Evolutionary conservation across 2,113 vertebrate genomes (phyloP), one percentile per base, ranked within the genome.

Genomic region (Epinephelus fuscoguttatus): DNA sequence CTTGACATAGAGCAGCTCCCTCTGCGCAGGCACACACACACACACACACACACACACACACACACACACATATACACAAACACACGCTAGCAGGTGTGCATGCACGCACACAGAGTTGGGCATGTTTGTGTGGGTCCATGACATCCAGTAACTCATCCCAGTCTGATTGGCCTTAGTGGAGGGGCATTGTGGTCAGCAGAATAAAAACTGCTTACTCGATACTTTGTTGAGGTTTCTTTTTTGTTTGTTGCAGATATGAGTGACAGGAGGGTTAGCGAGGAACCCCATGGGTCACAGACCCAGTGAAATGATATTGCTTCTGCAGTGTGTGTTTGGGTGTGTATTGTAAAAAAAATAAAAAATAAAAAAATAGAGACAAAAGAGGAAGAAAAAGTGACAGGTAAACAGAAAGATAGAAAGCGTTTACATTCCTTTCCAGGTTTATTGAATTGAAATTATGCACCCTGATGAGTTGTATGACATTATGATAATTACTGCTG

Each of bases 161-260:
- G 71, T 85, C 80, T 85, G 86, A 89, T 74, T 88, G 89, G 88
- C 76, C 67, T 50, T 59, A 78, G 88, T 82, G 78, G 77, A 73
- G 83, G 76, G 83, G 76, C 72, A 81, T 82, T 84, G 83, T 93
- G 90, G 86, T 95, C 93, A 95, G 92, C 91, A 92, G 76, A 92
- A 93, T 84, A 82, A 55, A 92, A 94, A 91, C 25, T 89, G 91
- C 92, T 93, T 88, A 92, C 81, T 90, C 82, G 3, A 56, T 76
- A 70, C 61, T 89, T 87, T 91, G 77, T 77, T 69, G 72, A 73
- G 80, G 72, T 68, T 92, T 93, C 70, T 88, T 90, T 87, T 88
- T 91, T 85, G 85, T 94, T 92, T 90, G 84, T 80, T 86, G 84
- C 73, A 74, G 82, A 79, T 81, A 78, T 93, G 91, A 95, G 64